Percentiles rank a stretch among this genome's conserved stretches.
Evolutionary conservation across 2,797 vertebrate species (phyloP).

Genomic region (Lemur catta): DNA sequence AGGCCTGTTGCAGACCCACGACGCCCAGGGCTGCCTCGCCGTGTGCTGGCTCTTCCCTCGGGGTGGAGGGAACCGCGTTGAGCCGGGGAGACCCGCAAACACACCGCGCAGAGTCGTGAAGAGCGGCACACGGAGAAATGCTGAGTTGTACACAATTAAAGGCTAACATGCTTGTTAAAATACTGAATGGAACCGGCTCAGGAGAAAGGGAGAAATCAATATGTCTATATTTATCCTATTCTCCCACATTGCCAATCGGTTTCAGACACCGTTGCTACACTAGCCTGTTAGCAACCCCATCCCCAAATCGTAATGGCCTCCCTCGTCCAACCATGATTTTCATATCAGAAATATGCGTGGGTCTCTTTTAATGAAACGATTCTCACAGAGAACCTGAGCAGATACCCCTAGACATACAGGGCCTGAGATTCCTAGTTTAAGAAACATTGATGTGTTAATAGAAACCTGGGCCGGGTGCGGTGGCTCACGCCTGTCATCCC

Average conservation of each 20-base stretch:
- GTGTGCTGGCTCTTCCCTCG: background rate
- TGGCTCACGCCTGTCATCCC: too few species aligned
- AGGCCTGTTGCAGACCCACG: background rate
- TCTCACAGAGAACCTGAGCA: background rate
- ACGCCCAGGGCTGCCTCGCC: background rate
- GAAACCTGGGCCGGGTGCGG: too few species aligned
- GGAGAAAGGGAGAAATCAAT: background rate
- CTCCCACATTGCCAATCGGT: fast-evolving
- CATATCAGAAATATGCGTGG: fast-evolving
- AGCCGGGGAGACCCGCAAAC: background rate
- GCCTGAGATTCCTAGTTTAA: background rate
- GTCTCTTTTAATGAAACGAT: background rate
- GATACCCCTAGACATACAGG: background rate
- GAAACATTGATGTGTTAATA: background rate
- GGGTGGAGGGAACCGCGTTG: background rate
- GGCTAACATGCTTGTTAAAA: background rate
- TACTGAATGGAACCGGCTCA: too few species aligned
- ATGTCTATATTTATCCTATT: background rate
- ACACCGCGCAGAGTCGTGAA: background rate
- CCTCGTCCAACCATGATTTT: background rate
- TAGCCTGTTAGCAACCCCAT: background rate
- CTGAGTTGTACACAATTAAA: background rate
- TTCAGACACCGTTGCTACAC: background rate
- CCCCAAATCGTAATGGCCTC: background rate
- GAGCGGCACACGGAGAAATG: background rate